Evolutionary conservation across 2,797 vertebrate genomes (phyloP), one percentile per base, ranked within the genome.

Genomic region (Darevskia mixta): DNA sequence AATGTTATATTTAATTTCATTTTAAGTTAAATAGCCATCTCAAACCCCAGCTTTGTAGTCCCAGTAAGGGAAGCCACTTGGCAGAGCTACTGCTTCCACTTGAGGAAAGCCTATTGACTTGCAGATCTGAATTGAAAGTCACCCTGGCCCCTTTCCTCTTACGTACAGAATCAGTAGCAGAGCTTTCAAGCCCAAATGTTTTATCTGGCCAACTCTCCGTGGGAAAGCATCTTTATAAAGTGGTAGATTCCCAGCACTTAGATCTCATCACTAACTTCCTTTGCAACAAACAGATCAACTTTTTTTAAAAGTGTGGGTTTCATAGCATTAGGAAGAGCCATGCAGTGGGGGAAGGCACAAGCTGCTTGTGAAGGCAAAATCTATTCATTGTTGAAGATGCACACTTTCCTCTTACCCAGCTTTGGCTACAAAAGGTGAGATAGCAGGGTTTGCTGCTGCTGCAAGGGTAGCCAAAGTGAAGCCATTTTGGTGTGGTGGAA

Each of bases 31-130:
- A 89, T 25, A 90, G 87, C 86, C 92, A 6, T 90, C 83, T 92
- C 79, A 87, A 91, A 90, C 90, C 90, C 85, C 92, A 93, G n/a
- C 88, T 94, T 94, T 94, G 94, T 35, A 3, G 91, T 29, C 94
- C 92, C 94, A 92, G 67, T 77, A 92, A 92, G 25, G 90, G 85
- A 83, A 86, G 83, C 84, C 38, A 27, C 80, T 90, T 93, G 93
- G 94, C 91, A 95, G 23, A 43, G 55, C 27, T n/a, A 41, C 5
- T n/a, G 10, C 29, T 10, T 90, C 93, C 13, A 18, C 25, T 18
- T 69, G 95, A 94, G 85, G 4, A 86, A 87, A 90, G 89, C 90
- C 82, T 83, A 35, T 1, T 66, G 61, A 27, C 86, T n/a, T 88
- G 35, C 89, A 84, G 89, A n/a, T 45, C 82, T 79, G 90, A 79